Base-by-base conservation (phyloP, 2,888 invertebrate genomes). In the Tyria jacobaeae region DNA sequence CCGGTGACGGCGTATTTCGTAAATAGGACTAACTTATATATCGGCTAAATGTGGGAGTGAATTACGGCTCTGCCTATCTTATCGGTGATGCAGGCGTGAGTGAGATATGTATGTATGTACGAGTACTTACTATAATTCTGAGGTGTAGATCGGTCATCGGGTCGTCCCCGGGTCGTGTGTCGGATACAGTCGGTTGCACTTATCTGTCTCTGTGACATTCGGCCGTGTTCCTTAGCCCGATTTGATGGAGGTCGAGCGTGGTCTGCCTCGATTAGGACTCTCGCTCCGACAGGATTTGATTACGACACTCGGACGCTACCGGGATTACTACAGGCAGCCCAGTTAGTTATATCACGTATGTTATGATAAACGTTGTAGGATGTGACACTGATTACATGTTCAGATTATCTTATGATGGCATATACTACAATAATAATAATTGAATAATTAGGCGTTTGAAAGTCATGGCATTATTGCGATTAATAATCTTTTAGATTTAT, bases 221-320 rank as follows among this genome's bases (percentile, higher is more conserved):
- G 78, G 84, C 78, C 85, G 82, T 83, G 86, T 87, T 86, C 83
- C 84, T 87, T 84, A 81, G 84, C 78, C 76, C 83, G 81, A 85
- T 87, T 84, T 91, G 91, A 92, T 84, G 86, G 84, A 88, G 92
- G 92, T 91, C 86, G 84, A 83, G 90, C 84, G 86, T 91, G 91
- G 85, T 75, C 76, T 70, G 81, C 79, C 83, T 86, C 88, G 91
- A 91, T 91, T 91, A 90, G 84, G 79, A 76, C 79, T 75, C 83
- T 78, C 79, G 73, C 79, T 79, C 83, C 84, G 78, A 75, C 81
- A 85, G 86, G 86, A 89, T 90, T 90, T 88, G 86, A 89, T 87
- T 86, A 87, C 82, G 81, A 78, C 84, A 80, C 79, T 81, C 80
- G 75, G 80, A 82, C 80, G 76, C 82, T 77, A 77, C 78, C 73